Percentiles rank a stretch among this genome's conserved stretches.
phyloP scores from a whole-genome alignment of 2,797 vertebrate species.

The Enteromius mattozi region DNA sequence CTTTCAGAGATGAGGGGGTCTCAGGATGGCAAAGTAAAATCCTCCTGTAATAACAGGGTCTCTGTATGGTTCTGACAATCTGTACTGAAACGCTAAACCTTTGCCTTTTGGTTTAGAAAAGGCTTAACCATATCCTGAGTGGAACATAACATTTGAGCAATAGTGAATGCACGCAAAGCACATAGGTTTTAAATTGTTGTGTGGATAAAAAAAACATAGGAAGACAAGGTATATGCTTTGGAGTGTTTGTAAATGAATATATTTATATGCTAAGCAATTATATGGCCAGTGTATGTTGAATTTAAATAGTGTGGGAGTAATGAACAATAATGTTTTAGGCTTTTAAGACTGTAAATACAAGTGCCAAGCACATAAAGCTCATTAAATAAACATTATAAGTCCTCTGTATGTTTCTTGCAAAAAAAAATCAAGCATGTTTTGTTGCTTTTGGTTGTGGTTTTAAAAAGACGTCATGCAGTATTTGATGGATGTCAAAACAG shows the following conservation, averaged over 20 bases:
- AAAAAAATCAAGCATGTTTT: conserved; percentile 15
- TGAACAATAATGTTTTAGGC: conserved; percentile 79
- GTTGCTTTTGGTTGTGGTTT: conserved; percentile 18
- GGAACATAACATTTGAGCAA: conserved; percentile 75
- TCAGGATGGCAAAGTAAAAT: conserved; percentile 2
- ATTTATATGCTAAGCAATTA: conserved; percentile 95
- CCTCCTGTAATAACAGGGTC: conserved; percentile 15
- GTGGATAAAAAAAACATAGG: conserved; percentile 86
- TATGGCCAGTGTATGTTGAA: conserved; percentile 85
- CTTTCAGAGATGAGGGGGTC: neutral
- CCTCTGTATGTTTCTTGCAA: conserved; percentile 67
- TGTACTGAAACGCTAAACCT: conserved; percentile 35
- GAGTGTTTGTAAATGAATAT: conserved; percentile 95
- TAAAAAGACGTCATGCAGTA: neutral
- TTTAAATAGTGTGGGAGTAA: conserved; percentile 68
- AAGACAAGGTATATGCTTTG: conserved; percentile 88
- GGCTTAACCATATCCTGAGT: conserved; percentile 72
- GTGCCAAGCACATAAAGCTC: conserved; percentile 93
- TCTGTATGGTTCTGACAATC: conserved; percentile 13
- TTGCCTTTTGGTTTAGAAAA: conserved; percentile 66
- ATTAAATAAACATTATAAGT: conserved; percentile 96
- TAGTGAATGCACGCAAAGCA: conserved; percentile 81
- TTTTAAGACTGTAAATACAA: conserved; percentile 92
- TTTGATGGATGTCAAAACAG: neutral
- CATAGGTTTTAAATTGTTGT: conserved; percentile 86